Evolutionary conservation across 2,113 vertebrate species (phyloP).

Genomic region (Baryphthengus martii): DNA sequence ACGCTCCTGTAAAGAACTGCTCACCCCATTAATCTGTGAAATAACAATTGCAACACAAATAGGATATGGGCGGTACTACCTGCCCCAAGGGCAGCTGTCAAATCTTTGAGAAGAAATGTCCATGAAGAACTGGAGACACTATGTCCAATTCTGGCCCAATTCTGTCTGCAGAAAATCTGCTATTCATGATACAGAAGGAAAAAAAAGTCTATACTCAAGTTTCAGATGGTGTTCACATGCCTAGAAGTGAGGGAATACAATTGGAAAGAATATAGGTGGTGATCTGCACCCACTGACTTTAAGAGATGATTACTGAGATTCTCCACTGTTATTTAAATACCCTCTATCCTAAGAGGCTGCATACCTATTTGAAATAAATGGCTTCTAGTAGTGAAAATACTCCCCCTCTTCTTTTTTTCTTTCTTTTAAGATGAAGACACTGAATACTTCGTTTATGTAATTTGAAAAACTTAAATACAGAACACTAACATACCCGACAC

Average conservation of each 20-base stretch:
- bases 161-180: background rate
- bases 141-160: background rate
- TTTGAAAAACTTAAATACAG: background rate
- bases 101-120: background rate
- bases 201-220: background rate
- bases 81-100: background rate
- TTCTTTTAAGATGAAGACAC: background rate
- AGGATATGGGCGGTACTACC: background rate
- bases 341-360: background rate
- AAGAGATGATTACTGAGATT: background rate
- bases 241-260: background rate
- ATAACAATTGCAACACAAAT: background rate
- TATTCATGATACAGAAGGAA: background rate
- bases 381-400: background rate
- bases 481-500: background rate
- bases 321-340: background rate
- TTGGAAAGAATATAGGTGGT: background rate
- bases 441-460: background rate
- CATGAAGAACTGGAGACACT: background rate
- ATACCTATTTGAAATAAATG: background rate
- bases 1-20: background rate
- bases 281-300: background rate
- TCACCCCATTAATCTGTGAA: background rate
- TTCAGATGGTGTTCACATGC: background rate
- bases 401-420: rapidly evolving